Conservation (phyloP, 1,140 invertebrate genomes). For the Drosophila micromelanica region DNA sequence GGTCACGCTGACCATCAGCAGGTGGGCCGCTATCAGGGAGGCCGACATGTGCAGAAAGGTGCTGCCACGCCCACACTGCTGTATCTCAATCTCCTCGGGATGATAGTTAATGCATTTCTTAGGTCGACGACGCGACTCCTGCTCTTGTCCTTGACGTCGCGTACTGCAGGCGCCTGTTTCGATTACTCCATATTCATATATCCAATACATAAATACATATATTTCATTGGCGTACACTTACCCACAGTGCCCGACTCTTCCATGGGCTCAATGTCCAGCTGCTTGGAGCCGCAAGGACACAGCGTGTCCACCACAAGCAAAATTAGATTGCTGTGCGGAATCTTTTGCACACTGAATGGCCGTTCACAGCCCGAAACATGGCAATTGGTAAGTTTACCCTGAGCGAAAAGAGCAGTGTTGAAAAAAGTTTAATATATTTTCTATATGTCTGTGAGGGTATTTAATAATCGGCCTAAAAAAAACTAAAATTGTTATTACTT, state of each 20-base stretch:
- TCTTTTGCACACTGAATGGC: constrained; percentile 96
- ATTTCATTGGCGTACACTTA: constrained; percentile 28
- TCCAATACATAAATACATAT: neutral
- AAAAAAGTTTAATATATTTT: no score
- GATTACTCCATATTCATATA: neutral
- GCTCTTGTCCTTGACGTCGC: constrained; percentile 85
- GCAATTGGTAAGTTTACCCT: constrained; percentile 96
- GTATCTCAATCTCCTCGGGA: constrained; percentile 92
- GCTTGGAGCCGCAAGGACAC: constrained; percentile 94
- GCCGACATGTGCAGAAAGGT: constrained; percentile 60
- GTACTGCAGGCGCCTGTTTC: constrained; percentile 84
- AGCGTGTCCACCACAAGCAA: constrained; percentile 94
- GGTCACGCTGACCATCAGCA: constrained; percentile 76
- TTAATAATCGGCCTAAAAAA: no score
- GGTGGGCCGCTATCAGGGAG: constrained; percentile 65
- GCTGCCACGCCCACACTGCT: constrained; percentile 87
- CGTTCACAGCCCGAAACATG: constrained; percentile 95
- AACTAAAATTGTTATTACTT: no score
- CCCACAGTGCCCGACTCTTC: constrained; percentile 86
- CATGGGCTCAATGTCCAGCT: constrained; percentile 91
- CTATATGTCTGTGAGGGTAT: no score
- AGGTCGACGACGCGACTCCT: constrained; percentile 88
- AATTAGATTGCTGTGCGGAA: constrained; percentile 95
- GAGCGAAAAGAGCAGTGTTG: constrained; percentile 72
- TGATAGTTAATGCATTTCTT: constrained; percentile 94